These are phyloP conservation scores for Escarpia spicata DNA, from an alignment of 2,888 invertebrate species.

Conservation along the genomic window DNA sequence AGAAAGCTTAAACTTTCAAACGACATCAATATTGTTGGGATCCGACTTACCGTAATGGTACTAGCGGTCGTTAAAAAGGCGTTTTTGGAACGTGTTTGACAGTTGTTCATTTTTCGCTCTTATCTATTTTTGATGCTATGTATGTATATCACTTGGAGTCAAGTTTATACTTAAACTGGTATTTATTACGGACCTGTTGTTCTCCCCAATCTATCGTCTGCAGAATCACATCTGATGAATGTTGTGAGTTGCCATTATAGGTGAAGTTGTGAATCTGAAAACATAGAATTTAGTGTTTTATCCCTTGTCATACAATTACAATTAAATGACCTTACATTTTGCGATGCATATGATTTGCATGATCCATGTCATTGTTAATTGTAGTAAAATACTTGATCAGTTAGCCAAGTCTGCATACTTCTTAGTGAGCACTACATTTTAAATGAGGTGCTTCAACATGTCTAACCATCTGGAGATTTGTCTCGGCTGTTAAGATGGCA, in stretches of 20 bases:
- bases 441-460: not conserved
- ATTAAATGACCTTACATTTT: not conserved
- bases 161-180: not conserved
- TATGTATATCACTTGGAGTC: not conserved
- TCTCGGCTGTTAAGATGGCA: constrained; percentile 7
- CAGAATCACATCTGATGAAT: not conserved
- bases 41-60: no score
- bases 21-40: no score
- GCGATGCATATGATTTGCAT: no score
- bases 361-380: not conserved
- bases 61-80: no score
- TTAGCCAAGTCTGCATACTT: not conserved
- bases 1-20: no score
- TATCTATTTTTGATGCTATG: no score
- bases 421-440: not conserved
- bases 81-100: no score
- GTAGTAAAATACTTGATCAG: not conserved
- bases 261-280: not conserved
- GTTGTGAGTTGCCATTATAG: not conserved
- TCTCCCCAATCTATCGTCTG: not conserved
- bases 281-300: not conserved
- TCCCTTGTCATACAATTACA: not conserved
- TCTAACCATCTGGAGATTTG: not conserved
- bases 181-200: not conserved
- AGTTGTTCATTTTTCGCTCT: no score